Conservation (phyloP, 2,113 vertebrate genomes). For the Lophius piscatorius region DNA sequence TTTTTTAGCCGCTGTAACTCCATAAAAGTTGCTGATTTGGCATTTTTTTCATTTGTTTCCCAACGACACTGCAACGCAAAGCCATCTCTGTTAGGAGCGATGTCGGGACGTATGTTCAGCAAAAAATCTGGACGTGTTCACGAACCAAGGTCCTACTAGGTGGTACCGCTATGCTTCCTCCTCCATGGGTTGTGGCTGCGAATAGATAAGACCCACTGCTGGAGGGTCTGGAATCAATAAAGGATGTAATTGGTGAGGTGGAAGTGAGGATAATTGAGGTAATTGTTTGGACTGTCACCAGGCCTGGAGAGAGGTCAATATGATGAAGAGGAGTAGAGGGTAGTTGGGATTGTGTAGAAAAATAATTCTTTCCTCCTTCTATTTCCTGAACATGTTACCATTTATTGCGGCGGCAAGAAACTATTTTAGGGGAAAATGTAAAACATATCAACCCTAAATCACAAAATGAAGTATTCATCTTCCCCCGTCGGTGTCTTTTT, state of each 20-base stretch:
- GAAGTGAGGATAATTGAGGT: slow-evolving; percentile 79
- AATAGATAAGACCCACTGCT: slow-evolving; percentile 67
- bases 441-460: not conserved
- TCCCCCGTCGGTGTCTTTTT: too few relatives aligned
- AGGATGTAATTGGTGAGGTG: slow-evolving; percentile 73
- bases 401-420: not conserved
- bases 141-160: slow-evolving; percentile 49
- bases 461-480: not conserved
- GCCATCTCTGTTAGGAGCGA: slow-evolving; percentile 15
- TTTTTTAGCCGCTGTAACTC: too few relatives aligned
- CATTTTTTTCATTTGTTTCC: slow-evolving; percentile 24
- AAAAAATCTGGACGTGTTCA: slow-evolving; percentile 44
- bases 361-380: not conserved
- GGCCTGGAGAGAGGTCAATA: slow-evolving; percentile 52
- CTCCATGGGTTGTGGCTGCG: slow-evolving; percentile 41
- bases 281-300: slow-evolving; percentile 67
- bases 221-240: slow-evolving; percentile 72
- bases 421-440: not conserved
- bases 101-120: slow-evolving; percentile 22
- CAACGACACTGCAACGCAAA: slow-evolving; percentile 30
- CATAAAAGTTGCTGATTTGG: not conserved
- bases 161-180: slow-evolving; percentile 47
- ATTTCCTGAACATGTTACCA: not conserved
- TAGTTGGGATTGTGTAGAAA: slow-evolving; percentile 9
- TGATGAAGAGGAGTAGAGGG: slow-evolving; percentile 24